Base-by-base conservation (phyloP, 1,140 invertebrate species). In the Potamilus streckersoni region DNA sequence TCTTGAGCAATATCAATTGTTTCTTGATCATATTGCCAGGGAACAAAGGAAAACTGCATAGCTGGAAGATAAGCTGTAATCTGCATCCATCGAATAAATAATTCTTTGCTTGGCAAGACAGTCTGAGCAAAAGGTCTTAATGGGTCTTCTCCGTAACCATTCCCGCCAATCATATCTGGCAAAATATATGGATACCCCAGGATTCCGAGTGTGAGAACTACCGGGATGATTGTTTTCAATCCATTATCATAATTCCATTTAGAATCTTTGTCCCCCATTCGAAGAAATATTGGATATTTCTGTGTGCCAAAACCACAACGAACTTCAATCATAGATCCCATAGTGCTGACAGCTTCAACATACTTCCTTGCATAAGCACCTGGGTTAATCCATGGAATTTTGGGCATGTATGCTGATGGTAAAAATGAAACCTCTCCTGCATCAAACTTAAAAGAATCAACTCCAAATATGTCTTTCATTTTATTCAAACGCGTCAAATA, bases 111-210 rank as follows among this genome's bases (percentile, higher is more conserved):
- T 0, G 95, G 77, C 15, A 80, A 61, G 56, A 78, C 27, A 12
- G 72, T 66, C 17, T 31, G 19, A 31, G 20, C 70, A 55, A 14
- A 49, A 49, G 38, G 38, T 8, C 5, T 49, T 49, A 15, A 49
- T 16, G 73, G 31, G 49, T 71, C 60, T 56, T 76, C 80, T 59
- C 76, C 80, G 90, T 92, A 88, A 0, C 93, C 95, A 87, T 97
- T 97, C 2, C 96, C 96, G 4, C 96, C 96, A 79, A 98, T 94
- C 95, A 97, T 96, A 85, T 97, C 96, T 0, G 96, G 96, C 4
- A 98, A 89, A 14, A 97, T 94, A 80, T 94, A 93, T 0, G 94
- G 92, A 89, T 97, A 97, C 3, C 96, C 96, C 76, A 94, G 93
- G 61, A 97, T 86, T 80, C 95, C 96, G 77, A 97, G 95, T n/a